Evolutionary conservation across 1,140 invertebrate species (phyloP).

Genomic region (Orius insidiosus): DNA sequence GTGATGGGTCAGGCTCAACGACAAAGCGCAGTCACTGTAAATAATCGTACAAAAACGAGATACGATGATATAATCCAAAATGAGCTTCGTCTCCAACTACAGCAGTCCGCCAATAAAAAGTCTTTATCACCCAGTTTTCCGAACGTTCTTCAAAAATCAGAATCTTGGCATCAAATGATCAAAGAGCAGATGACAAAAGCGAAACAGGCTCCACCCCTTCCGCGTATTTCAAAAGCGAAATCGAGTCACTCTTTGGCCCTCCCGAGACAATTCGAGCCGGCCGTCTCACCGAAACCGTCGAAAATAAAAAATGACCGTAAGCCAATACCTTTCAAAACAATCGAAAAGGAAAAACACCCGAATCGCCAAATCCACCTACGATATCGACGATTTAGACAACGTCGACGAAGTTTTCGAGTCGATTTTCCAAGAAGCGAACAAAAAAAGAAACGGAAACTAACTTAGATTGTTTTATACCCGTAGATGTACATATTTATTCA

Average conservation of each 20-base stretch:
- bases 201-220: slow-evolving; percentile 21
- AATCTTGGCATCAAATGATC: slow-evolving; percentile 57
- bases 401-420: slow-evolving; percentile 28
- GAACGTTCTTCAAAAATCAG: slow-evolving; percentile 47
- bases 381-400: slow-evolving; percentile 24
- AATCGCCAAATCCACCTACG: slow-evolving; percentile 11
- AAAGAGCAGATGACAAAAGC: slow-evolving; percentile 24
- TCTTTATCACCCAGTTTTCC: slow-evolving; percentile 23
- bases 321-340: slow-evolving; percentile 48
- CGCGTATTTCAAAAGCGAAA: slow-evolving; percentile 30
- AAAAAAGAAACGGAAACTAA: slow-evolving; percentile 16
- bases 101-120: slow-evolving; percentile 21
- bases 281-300: slow-evolving; percentile 48
- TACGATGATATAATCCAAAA: slow-evolving; percentile 8
- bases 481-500: too few species aligned
- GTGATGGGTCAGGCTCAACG: slow-evolving; percentile 23
- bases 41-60: slow-evolving; percentile 17
- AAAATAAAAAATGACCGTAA: slow-evolving; percentile 58
- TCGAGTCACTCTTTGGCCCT: slow-evolving; percentile 50
- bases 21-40: slow-evolving; percentile 22
- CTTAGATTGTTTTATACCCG: too few species aligned
- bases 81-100: slow-evolving; percentile 19
- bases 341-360: slow-evolving; percentile 18
- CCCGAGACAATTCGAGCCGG: slow-evolving; percentile 60
- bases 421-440: slow-evolving; percentile 21